Conservation (phyloP, 2,113 vertebrate species). For the Leuciscus idus region DNA sequence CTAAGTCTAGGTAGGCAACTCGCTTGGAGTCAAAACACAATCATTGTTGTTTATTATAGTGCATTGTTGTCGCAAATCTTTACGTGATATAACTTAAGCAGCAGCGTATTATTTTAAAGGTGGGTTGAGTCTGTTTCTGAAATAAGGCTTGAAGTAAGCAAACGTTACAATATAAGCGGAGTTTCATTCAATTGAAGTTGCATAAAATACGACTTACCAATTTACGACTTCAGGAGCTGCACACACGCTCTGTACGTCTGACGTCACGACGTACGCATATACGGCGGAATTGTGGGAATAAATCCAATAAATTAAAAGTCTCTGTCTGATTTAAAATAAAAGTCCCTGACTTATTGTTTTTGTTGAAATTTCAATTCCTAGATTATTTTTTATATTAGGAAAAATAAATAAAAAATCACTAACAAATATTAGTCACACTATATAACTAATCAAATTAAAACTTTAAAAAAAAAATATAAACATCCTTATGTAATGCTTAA, state of each 20-base stretch:
- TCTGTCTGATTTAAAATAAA: neutral
- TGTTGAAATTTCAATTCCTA: too few species aligned
- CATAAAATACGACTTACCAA: conserved; percentile 16
- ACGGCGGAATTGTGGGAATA: conserved; percentile 23
- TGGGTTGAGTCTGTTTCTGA: neutral
- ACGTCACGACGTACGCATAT: conserved; percentile 15
- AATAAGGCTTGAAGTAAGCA: neutral
- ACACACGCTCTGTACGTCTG: neutral
- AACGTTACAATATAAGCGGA: neutral
- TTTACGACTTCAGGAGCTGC: neutral
- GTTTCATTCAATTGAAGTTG: neutral
- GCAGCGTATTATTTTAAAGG: neutral
- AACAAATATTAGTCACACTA: neutral
- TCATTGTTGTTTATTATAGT: neutral
- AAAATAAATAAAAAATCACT: neutral
- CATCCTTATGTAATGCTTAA: neutral
- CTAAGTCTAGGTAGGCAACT: neutral
- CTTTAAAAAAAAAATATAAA: neutral
- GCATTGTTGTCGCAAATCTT: neutral
- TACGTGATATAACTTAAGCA: neutral
- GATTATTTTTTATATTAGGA: neutral
- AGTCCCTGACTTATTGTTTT: neutral
- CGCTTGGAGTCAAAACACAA: neutral
- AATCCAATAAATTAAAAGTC: conserved; percentile 26
- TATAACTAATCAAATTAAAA: neutral